Evolutionary conservation across 2,113 vertebrate species (phyloP).

Genomic region (Eublepharis macularius): DNA sequence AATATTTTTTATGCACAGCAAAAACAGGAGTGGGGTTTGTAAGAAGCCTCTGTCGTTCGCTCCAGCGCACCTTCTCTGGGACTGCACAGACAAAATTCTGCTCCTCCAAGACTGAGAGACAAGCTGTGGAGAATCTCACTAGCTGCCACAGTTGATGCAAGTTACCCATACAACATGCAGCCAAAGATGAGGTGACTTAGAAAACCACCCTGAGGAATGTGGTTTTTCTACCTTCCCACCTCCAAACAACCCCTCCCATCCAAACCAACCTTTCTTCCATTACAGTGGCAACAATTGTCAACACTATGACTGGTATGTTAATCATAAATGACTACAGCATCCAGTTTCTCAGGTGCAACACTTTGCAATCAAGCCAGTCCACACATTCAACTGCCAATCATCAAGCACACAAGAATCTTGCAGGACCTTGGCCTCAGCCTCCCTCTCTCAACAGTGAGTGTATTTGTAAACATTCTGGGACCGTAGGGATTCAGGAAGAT

Average conservation of each 20-base stretch:
- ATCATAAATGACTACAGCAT: background rate
- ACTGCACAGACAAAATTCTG: background rate
- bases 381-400: background rate
- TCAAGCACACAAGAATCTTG: background rate
- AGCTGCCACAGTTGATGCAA: background rate
- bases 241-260: background rate
- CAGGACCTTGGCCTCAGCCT: background rate
- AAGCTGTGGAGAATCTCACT: too few species aligned
- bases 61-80: background rate
- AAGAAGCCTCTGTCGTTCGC: background rate
- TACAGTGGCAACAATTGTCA: background rate
- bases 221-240: background rate
- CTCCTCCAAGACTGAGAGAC: too few species aligned
- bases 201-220: background rate
- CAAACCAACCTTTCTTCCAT: background rate
- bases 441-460: background rate
- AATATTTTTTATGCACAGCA: conserved; percentile 23
- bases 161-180: background rate
- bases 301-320: background rate
- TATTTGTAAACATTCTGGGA: background rate
- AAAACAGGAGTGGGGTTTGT: accelerated
- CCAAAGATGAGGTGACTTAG: background rate
- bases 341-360: background rate
- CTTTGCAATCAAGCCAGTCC: background rate
- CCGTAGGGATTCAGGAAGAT: background rate